A percentile compares a stretch with the other conserved stretches of the same genome.
Evolutionary conservation across 2,113 vertebrate species (phyloP).

Genomic region (Mobula hypostoma): DNA sequence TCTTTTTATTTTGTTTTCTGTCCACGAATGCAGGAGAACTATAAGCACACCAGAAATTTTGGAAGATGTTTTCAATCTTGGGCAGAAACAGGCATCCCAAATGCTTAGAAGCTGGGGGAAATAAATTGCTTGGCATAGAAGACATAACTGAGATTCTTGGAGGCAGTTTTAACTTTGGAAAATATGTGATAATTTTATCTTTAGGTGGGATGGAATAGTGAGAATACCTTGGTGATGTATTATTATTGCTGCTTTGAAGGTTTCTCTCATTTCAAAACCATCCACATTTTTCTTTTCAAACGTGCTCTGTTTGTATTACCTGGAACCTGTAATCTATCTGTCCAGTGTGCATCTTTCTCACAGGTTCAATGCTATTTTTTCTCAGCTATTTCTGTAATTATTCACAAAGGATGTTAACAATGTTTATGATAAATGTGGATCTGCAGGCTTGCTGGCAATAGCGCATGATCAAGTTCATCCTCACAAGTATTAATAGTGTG

Average conservation of each 20-base stretch:
- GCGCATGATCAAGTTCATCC: background rate
- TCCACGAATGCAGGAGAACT: background rate
- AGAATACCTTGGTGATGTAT: background rate
- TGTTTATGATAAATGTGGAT: background rate
- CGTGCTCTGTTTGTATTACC: background rate
- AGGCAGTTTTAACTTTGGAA: background rate
- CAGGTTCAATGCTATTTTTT: background rate
- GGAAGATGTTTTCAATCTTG: background rate
- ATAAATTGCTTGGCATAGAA: background rate
- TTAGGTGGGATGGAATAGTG: background rate
- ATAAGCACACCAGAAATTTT: background rate
- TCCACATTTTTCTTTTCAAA: background rate
- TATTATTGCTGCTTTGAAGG: background rate
- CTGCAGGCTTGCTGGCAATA: background rate
- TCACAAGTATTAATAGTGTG: too few relatives aligned
- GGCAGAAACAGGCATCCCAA: background rate
- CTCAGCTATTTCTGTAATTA: background rate
- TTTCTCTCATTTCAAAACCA: background rate
- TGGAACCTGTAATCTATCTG: background rate
- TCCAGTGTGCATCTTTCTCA: background rate
- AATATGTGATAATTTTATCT: background rate
- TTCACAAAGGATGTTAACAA: background rate
- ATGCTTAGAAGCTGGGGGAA: background rate
- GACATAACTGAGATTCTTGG: slow-evolving; percentile 8
- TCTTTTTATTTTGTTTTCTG: background rate